phyloP scores from a whole-genome alignment of 2,797 vertebrate genomes.

The Bradypus variegatus region DNA sequence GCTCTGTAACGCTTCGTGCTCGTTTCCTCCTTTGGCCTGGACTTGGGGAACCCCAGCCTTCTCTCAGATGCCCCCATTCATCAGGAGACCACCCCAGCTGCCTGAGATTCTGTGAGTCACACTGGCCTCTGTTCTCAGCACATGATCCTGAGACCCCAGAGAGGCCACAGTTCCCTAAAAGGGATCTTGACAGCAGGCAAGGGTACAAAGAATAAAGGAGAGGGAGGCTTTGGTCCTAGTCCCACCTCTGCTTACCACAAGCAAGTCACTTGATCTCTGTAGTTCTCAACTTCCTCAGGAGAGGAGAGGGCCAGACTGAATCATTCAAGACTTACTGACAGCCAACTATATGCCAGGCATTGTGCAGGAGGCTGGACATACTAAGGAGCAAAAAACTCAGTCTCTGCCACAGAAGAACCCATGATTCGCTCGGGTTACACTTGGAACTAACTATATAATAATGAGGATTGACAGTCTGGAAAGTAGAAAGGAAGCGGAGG shows the following conservation, averaged over 20 bases:
- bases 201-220: neutral
- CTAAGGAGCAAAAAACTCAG: neutral
- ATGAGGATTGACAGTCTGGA: neutral
- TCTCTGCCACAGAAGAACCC: neutral
- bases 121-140: neutral
- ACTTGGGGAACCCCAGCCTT: neutral
- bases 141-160: neutral
- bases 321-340: neutral
- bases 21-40: neutral
- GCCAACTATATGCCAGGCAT: neutral
- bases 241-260: neutral
- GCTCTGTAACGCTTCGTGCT: neutral
- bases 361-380: neutral
- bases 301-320: neutral
- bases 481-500: neutral
- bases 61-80: neutral
- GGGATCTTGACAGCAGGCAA: neutral
- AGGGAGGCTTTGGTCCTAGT: neutral
- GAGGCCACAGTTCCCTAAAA: neutral
- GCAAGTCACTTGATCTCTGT: neutral
- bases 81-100: neutral
- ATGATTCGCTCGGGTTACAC: neutral
- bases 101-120: neutral
- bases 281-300: neutral
- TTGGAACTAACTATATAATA: neutral